Base-by-base conservation (phyloP, 1,140 invertebrate genomes). In the Latrodectus geometricus region DNA sequence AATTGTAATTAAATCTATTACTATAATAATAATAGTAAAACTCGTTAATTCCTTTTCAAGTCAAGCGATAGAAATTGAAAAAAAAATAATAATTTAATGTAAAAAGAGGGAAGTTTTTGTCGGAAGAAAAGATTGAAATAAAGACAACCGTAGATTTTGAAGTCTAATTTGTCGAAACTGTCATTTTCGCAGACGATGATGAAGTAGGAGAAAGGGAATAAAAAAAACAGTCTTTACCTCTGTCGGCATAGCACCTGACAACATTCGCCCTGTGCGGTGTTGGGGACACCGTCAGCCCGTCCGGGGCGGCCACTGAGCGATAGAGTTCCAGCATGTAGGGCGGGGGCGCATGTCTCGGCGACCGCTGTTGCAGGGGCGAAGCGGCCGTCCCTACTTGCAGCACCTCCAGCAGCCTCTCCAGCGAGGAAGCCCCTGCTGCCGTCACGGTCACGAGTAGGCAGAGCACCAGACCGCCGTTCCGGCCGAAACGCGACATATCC, bases 321-420 rank as follows among this genome's bases (percentile, higher is more conserved):
- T 94, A 94, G 48, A 94, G 90, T 84, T 94, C 93, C 79, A 93
- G 89, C 94, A 94, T 94, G 89, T 94, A 94, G 89, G 94, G 93
- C 8, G 94, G 93, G 4, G 93, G 92, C 35, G 90, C 89, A 49
- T 88, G 79, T 61, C 83, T 56, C 8, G 83, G 83, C 50, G 17
- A 68, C 48, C 86, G 74, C 56, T 78, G 76, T 17, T 65, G 69
- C 70, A 49, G 23, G 73, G 49, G 73, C 14, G 73, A 8, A 17
- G 72, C 50, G 54, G 50, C 35, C 21, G 81, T 70, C 17, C 65
- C 83, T 35, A 72, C 81, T 49, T 77, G 74, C 21, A 85, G 66
- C 15, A 77, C 83, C 49, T 54, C 73, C 14, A 85, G 66, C 52
- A 85, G 83, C n/a, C 74, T 23, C 20, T 85, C 83, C 12, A 85